Conservation (phyloP, 2,113 vertebrate genomes). For the Sus scrofa region DNA sequence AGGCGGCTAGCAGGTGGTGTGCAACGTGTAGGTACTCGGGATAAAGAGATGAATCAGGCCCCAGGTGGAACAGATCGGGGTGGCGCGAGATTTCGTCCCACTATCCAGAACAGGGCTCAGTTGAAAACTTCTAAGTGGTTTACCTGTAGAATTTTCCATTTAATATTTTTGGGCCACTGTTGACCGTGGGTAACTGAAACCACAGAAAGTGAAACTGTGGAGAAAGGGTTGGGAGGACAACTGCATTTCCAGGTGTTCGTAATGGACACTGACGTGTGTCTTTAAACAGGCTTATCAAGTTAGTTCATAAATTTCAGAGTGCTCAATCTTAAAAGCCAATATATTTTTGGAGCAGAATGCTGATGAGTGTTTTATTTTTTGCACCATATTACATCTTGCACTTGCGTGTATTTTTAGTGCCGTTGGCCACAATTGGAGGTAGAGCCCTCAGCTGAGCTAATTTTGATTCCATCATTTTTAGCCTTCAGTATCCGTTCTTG, state of each 20-base stretch:
- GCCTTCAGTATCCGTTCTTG: slow-evolving; percentile 82
- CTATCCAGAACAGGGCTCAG: neutral
- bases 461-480: slow-evolving; percentile 83
- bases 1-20: neutral
- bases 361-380: slow-evolving; percentile 74
- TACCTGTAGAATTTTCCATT: neutral
- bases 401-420: slow-evolving; percentile 85
- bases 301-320: slow-evolving; percentile 79
- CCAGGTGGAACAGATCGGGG: neutral
- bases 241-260: slow-evolving; percentile 8
- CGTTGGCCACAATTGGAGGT: slow-evolving; percentile 85
- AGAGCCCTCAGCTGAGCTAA: slow-evolving; percentile 84
- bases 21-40: neutral
- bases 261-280: slow-evolving; percentile 27
- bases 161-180: neutral
- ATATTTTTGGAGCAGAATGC: slow-evolving; percentile 81
- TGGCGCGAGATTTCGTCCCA: neutral
- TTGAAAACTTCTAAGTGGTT: neutral
- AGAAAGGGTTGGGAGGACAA: neutral
- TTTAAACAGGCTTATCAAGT: slow-evolving; percentile 64
- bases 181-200: neutral
- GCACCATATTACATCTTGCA: slow-evolving; percentile 71
- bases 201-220: too few species aligned
- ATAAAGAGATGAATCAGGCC: neutral
- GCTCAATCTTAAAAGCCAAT: slow-evolving; percentile 79